phyloP scores from a whole-genome alignment of 1,140 invertebrate species.

The Drosophila nigrodunni region DNA sequence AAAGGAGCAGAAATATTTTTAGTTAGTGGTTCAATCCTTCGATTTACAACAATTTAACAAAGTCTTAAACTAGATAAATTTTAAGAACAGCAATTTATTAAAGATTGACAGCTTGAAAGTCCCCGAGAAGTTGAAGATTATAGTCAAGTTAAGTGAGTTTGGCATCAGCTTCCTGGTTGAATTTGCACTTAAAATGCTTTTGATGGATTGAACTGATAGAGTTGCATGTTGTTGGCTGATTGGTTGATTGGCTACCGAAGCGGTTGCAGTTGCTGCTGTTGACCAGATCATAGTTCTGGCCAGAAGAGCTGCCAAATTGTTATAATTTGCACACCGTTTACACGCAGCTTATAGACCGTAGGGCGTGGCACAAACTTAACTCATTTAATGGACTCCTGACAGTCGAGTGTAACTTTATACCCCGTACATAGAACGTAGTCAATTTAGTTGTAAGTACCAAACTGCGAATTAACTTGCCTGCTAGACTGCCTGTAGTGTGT shows the following conservation, averaged over 20 bases:
- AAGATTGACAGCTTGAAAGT: conserved; percentile 54
- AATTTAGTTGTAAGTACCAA: conserved; percentile 49
- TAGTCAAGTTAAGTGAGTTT: conserved; percentile 33
- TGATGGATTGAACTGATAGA: conserved; percentile 55
- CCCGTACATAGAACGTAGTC: conserved; percentile 28
- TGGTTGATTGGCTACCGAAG: conserved; percentile 29
- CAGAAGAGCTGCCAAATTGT: conserved; percentile 50
- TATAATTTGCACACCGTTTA: conserved; percentile 76
- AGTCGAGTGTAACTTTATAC: conserved; percentile 31
- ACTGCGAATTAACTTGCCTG: conserved; percentile 32
- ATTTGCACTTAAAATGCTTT: conserved; percentile 38
- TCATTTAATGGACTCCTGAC: conserved; percentile 36
- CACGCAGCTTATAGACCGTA: conserved; percentile 49
- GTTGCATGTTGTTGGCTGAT: conserved; percentile 68
- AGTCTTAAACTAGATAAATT: neutral
- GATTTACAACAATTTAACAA: neutral
- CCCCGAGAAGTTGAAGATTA: conserved; percentile 16
- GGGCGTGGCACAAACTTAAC: conserved; percentile 64
- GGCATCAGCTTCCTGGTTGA: conserved; percentile 56
- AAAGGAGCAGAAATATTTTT: neutral
- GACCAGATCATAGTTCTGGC: conserved; percentile 47
- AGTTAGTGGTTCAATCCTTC: neutral
- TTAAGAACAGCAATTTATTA: conserved; percentile 38
- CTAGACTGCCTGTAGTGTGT: conserved; percentile 27
- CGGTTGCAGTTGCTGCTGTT: conserved; percentile 14